phyloP scores from a whole-genome alignment of 1,140 invertebrate genomes.

The Drosophila ohnishii region DNA sequence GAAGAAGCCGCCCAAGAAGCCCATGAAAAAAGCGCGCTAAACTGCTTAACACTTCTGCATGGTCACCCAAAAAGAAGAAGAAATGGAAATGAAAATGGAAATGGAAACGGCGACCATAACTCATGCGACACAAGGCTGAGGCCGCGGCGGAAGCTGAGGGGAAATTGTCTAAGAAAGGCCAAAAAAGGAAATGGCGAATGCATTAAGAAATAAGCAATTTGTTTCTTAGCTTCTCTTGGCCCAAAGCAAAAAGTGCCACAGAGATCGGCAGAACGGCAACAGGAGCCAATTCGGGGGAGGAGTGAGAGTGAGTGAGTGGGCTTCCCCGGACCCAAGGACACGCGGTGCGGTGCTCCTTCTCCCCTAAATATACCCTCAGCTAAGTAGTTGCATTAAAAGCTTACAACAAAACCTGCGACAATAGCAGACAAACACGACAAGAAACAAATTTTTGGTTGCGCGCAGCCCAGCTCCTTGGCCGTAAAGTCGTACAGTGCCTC shows the following conservation, averaged over 20 bases:
- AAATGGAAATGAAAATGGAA: conserved; percentile 51
- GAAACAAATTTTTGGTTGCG: conserved; percentile 66
- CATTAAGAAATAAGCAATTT: conserved; percentile 81
- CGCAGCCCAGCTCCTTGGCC: conserved; percentile 18
- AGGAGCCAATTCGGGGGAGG: conserved; percentile 53
- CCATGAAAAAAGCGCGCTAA: conserved; percentile 69
- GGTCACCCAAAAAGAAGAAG: conserved; percentile 57
- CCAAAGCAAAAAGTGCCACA: conserved; percentile 51
- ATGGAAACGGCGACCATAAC: conserved; percentile 61
- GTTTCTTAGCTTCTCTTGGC: conserved; percentile 33
- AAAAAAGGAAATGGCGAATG: conserved; percentile 76
- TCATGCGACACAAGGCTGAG: conserved; percentile 43
- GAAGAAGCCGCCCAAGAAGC: conserved; percentile 18
- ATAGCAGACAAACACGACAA: conserved; percentile 45
- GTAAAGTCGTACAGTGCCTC: conserved; percentile 23
- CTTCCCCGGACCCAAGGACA: conserved; percentile 61
- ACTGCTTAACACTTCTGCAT: conserved; percentile 80
- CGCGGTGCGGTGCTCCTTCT: not conserved
- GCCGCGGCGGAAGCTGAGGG: not conserved
- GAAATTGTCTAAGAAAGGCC: conserved; percentile 70
- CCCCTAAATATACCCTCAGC: conserved; percentile 21
- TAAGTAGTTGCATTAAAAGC: conserved; percentile 81
- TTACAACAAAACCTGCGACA: conserved; percentile 58
- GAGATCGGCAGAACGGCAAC: conserved; percentile 32
- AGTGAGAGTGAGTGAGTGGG: conserved; percentile 12